Base-by-base conservation (phyloP, 92 coral and sea anemone genomes). In the Phenganax stokvisi region DNA sequence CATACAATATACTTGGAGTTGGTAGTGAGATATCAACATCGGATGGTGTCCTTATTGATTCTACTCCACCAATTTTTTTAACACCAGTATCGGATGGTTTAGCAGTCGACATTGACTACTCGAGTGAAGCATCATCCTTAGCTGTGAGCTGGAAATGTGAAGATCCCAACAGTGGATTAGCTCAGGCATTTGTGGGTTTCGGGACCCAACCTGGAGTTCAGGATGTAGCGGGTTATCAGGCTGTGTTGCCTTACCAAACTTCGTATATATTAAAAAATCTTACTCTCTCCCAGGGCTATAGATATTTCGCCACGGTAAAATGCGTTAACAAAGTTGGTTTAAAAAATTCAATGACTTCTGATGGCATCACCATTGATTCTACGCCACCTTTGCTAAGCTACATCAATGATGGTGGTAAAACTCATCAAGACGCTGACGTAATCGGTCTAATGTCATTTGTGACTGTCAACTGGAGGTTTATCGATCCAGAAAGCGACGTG, bases 151-250 rank as follows among this genome's bases (percentile, higher is more conserved):
- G 98, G 98, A 76, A 8, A 37, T 92, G 98, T 70, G 83, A 73
- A 8, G 98, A 94, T 82, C 75, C 83, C 12, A 91, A 94, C 73
- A 92, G 97, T 53, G 80, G 86, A 28, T 57, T 94, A 51, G 31
- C 80, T 57, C 81, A 88, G 10, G 87, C 87, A 31, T 83, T 83
- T 57, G 75, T 92, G 59, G 94, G 89, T 37, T 92, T 94, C 80
- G 98, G 98, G 6, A 88, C 91, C n/a, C 92, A 90, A 81, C 98
- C 98, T 71, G 98, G 98, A 64, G 82, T 85, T 57, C 60, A 84
- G 12, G 90, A 90, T 68, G 86, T 92, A 44, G 83, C 88, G 87
- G 77, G 76, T 47, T 92, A 81, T 54, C 92, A 87, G 44, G 25
- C 28, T 12, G 72, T 92, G 1, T 83, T 85, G 9, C 80, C 72